Percentiles rank a stretch among this genome's conserved stretches.
Evolutionary conservation across 1,140 invertebrate genomes (phyloP).

Genomic region (Trachymyrmex cornetzi): DNA sequence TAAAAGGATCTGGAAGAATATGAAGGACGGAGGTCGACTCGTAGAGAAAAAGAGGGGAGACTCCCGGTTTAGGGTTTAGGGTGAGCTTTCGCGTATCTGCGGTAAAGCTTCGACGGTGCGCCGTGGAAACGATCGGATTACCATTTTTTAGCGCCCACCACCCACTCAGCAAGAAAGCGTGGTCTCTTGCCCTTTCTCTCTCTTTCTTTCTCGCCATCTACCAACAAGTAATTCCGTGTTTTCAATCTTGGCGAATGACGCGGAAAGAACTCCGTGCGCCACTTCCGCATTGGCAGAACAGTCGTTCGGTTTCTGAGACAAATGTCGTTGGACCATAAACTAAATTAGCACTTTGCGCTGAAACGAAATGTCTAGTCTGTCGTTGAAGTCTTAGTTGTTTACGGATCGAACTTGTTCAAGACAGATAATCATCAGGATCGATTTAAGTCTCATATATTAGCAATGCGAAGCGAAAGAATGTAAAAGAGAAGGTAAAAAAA

Average conservation of each 20-base stretch:
- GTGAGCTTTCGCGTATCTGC: slow-evolving; percentile 56
- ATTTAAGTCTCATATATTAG: slow-evolving; percentile 44
- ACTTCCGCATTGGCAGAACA: background rate
- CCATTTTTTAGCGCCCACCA: slow-evolving; percentile 75
- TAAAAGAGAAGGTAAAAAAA: background rate
- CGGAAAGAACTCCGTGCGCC: slow-evolving; percentile 57
- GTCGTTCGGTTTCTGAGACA: slow-evolving; percentile 40
- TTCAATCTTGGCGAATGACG: slow-evolving; percentile 77
- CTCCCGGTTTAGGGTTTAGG: slow-evolving; percentile 61
- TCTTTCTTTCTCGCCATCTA: background rate
- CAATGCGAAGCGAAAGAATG: slow-evolving; percentile 2
- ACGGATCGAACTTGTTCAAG: slow-evolving; percentile 15
- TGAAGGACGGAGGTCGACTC: slow-evolving; percentile 35
- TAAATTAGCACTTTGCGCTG: slow-evolving; percentile 56
- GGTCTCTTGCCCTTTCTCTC: slow-evolving; percentile 10
- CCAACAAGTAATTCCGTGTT: slow-evolving; percentile 76
- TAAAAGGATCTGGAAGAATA: slow-evolving; percentile 64
- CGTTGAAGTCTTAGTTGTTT: slow-evolving; percentile 31
- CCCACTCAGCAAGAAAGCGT: slow-evolving; percentile 1
- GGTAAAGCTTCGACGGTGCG: slow-evolving; percentile 66
- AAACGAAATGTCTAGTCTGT: slow-evolving; percentile 31
- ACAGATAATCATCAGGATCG: slow-evolving; percentile 20
- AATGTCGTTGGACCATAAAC: slow-evolving; percentile 60
- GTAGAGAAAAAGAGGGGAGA: slow-evolving; percentile 50
- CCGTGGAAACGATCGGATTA: slow-evolving; percentile 77